A percentile compares a stretch with the other conserved stretches of the same genome.
Conservation (phyloP, 2,113 vertebrate genomes). For the Spilogale gracilis region DNA sequence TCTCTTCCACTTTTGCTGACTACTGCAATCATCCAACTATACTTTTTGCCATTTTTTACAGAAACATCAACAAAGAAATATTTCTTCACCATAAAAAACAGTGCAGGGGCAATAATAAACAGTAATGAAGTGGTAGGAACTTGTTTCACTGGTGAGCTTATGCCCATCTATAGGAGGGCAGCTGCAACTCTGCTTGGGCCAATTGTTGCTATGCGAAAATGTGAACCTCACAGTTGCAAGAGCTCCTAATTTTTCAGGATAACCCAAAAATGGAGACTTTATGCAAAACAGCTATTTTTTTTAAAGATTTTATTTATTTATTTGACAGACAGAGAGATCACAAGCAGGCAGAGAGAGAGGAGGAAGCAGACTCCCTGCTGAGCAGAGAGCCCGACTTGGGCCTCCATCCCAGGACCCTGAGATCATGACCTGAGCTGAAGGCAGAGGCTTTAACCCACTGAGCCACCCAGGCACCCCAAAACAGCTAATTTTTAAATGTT, state of each 20-base stretch:
- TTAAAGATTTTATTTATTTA: too few relatives aligned
- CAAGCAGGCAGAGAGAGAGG: too few relatives aligned
- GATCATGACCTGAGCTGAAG: too few relatives aligned
- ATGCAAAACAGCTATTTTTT: constrained; percentile 35
- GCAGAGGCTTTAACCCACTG: too few relatives aligned
- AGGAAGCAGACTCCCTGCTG: too few relatives aligned
- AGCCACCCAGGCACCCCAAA: background rate
- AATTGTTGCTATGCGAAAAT: constrained; percentile 30
- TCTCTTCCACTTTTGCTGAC: background rate
- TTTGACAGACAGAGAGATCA: too few relatives aligned
- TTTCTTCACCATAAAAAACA: constrained; percentile 31
- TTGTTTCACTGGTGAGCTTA: constrained; percentile 33
- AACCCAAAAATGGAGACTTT: constrained; percentile 43
- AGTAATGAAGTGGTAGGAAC: background rate
- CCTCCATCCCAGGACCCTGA: too few relatives aligned
- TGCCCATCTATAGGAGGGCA: background rate
- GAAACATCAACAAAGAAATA: background rate
- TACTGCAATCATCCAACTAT: background rate
- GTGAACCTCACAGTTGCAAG: background rate
- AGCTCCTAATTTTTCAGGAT: constrained; percentile 40
- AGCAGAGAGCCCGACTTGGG: too few relatives aligned
- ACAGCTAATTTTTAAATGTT: constrained; percentile 16
- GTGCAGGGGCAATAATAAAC: background rate
- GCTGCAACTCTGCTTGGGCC: background rate
- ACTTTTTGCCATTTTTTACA: background rate